Evolutionary conservation across 2,797 vertebrate genomes (phyloP).

Genomic region (Bradypodion pumilum): DNA sequence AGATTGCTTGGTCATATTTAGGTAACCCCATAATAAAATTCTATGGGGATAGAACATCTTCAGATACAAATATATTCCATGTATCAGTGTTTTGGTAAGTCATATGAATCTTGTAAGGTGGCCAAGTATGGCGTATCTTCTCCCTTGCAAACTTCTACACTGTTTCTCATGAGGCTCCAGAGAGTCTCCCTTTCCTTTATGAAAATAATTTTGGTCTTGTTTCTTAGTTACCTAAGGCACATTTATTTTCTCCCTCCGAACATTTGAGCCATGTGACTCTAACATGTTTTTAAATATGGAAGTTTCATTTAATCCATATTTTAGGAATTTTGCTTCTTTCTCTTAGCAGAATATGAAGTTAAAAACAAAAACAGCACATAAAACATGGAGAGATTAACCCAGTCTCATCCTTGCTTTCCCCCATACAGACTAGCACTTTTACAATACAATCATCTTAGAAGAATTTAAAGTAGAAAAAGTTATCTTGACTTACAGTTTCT

Average conservation of each 20-base stretch:
- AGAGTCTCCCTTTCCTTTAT: no score
- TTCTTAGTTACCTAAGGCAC: background rate
- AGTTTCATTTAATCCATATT: constrained; percentile 18
- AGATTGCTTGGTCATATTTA: background rate
- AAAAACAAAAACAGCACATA: no score
- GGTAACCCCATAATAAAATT: background rate
- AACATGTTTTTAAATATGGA: constrained; percentile 37
- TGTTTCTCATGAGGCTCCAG: no score
- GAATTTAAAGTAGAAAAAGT: no score
- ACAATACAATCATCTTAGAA: no score
- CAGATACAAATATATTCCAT: background rate
- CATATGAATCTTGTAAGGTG: background rate
- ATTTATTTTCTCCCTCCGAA: background rate
- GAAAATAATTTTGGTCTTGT: background rate
- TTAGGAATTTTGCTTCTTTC: no score
- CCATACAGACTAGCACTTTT: no score
- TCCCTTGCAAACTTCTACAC: no score
- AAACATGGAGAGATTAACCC: no score
- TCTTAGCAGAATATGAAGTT: no score
- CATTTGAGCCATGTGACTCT: constrained; percentile 4
- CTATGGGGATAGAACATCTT: background rate
- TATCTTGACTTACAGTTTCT: no score
- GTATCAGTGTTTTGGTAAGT: background rate
- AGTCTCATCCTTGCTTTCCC: no score
- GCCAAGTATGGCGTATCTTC: background rate